Percentiles rank a stretch among this genome's conserved stretches.
Evolutionary conservation across 2,113 vertebrate genomes (phyloP).

Genomic region (Eretmodus cyanostictus): DNA sequence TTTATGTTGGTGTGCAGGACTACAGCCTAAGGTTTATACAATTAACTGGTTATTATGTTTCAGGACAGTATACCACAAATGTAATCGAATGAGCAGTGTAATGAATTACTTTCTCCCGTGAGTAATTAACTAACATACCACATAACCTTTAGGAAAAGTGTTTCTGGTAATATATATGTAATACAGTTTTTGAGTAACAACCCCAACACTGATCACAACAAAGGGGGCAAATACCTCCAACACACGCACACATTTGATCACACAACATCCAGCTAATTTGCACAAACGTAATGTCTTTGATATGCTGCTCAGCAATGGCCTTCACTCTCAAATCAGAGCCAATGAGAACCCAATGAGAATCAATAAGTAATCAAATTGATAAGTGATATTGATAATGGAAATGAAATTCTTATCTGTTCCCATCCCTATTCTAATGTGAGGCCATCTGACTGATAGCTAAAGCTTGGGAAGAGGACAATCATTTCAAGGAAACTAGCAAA

Average conservation of each 20-base stretch:
- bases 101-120: neutral
- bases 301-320: neutral
- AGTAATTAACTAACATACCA: neutral
- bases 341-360: neutral
- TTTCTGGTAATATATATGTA: neutral
- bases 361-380: neutral
- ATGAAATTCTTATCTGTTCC: neutral
- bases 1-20: neutral
- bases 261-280: neutral
- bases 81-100: neutral
- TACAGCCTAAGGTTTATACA: neutral
- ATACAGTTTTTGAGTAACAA: neutral
- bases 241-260: neutral
- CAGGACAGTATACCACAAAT: neutral
- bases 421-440: neutral
- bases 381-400: neutral
- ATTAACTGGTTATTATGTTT: neutral
- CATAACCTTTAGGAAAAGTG: neutral
- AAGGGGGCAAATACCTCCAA: neutral
- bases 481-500: neutral
- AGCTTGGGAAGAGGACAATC: neutral
- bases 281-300: neutral
- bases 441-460: neutral
- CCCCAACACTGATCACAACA: neutral
- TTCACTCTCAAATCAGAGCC: neutral